A percentile compares a stretch with the other conserved stretches of the same genome.
Evolutionary conservation across 2,113 vertebrate genomes (phyloP).

Genomic region (Penelope pileata): DNA sequence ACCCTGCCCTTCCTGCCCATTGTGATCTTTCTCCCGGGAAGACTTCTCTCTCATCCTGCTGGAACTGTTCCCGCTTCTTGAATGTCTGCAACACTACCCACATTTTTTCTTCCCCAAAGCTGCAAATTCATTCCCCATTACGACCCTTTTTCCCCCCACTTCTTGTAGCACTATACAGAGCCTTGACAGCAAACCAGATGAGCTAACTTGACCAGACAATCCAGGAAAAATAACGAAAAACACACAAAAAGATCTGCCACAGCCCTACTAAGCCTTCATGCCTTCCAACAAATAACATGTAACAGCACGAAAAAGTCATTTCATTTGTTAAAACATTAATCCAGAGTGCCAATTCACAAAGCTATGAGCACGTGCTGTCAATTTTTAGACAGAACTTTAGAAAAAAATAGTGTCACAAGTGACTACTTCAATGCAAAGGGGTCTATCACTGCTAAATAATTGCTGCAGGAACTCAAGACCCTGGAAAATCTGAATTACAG

Average conservation of each 20-base stretch:
- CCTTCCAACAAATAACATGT: not conserved
- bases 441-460: not conserved
- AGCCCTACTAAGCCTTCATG: not conserved
- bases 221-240: not conserved
- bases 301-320: not conserved
- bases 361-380: not conserved
- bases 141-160: rapidly evolving
- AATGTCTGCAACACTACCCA: not conserved
- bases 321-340: not conserved
- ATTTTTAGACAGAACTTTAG: not conserved
- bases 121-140: not conserved
- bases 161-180: not conserved
- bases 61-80: not conserved
- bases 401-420: not conserved
- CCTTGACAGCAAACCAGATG: not conserved
- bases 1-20: not conserved
- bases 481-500: not conserved
- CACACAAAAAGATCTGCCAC: not conserved
- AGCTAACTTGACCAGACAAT: not conserved
- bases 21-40: not conserved
- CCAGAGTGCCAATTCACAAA: not conserved
- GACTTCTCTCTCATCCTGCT: not conserved
- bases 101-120: rapidly evolving
- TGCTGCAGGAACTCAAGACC: not conserved
- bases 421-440: not conserved